phyloP scores from a whole-genome alignment of 1,140 invertebrate species.

The Coenobita brevimanus region DNA sequence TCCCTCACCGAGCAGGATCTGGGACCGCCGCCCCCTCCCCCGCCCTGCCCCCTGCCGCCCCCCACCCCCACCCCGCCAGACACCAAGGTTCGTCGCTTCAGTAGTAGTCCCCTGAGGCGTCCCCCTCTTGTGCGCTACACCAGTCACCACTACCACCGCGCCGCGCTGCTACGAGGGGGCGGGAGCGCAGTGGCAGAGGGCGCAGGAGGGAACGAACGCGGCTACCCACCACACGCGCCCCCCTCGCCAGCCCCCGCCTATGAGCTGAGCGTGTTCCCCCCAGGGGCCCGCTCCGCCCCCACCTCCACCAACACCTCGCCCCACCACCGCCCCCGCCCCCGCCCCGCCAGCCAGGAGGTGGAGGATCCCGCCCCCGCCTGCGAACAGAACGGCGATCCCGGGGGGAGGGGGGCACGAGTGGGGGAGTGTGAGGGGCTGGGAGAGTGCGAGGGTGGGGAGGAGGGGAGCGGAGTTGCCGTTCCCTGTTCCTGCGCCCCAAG shows the following conservation, averaged over 20 bases:
- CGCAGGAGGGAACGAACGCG: not conserved
- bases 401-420: constrained; percentile 9
- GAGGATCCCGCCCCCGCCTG: not conserved
- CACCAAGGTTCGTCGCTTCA: constrained; percentile 8
- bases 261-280: constrained; percentile 47
- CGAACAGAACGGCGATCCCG: constrained; percentile 39
- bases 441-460: constrained; percentile 5
- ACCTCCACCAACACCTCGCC: constrained; percentile 52
- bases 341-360: constrained; percentile 3
- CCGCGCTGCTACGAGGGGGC: not conserved
- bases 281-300: constrained; percentile 34
- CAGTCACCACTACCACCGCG: constrained; percentile 30
- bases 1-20: constrained; percentile 47
- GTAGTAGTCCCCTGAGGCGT: constrained; percentile 40
- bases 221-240: not conserved
- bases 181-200: not conserved
- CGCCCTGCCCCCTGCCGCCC: not conserved
- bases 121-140: constrained; percentile 53
- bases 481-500: constrained; percentile 65
- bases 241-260: constrained; percentile 21
- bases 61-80: not conserved
- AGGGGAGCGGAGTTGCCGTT: constrained; percentile 39
- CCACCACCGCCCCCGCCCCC: constrained; percentile 16
- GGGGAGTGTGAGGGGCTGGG: constrained; percentile 10
- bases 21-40: not conserved